These are phyloP conservation scores for Dendrolimus houi DNA, from an alignment of 2,888 invertebrate genomes.

Conservation along the genomic window DNA sequence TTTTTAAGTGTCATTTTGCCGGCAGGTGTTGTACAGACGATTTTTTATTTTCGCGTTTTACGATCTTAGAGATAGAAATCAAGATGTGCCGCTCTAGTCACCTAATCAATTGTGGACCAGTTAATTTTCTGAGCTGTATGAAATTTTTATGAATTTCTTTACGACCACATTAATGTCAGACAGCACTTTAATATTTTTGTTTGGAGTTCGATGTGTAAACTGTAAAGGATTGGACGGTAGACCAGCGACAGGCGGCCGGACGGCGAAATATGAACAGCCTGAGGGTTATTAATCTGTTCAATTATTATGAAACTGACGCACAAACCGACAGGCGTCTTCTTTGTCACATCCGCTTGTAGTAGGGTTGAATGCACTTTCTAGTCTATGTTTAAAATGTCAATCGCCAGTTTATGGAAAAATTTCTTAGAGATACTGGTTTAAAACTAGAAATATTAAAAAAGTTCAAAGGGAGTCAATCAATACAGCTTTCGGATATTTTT, in stretches of 20 bases:
- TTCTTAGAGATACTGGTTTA: too few relatives aligned
- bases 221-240: conserved; percentile 2
- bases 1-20: background rate
- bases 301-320: conserved; percentile 68
- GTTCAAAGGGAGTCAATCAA: too few relatives aligned
- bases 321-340: conserved; percentile 49
- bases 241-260: conserved; percentile 32
- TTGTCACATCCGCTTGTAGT: conserved; percentile 54
- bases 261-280: conserved; percentile 66
- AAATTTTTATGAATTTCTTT: background rate
- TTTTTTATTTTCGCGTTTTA: background rate
- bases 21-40: background rate
- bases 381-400: too few relatives aligned
- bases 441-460: too few relatives aligned
- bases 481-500: too few relatives aligned
- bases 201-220: background rate
- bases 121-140: background rate
- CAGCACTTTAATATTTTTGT: background rate
- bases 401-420: too few relatives aligned
- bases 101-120: background rate
- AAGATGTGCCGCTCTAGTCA: background rate
- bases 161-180: background rate
- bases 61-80: background rate
- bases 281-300: conserved; percentile 64
- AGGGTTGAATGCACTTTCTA: conserved; percentile 32